Conservation (phyloP, 1,140 invertebrate genomes). For the Drosophila lowei region DNA sequence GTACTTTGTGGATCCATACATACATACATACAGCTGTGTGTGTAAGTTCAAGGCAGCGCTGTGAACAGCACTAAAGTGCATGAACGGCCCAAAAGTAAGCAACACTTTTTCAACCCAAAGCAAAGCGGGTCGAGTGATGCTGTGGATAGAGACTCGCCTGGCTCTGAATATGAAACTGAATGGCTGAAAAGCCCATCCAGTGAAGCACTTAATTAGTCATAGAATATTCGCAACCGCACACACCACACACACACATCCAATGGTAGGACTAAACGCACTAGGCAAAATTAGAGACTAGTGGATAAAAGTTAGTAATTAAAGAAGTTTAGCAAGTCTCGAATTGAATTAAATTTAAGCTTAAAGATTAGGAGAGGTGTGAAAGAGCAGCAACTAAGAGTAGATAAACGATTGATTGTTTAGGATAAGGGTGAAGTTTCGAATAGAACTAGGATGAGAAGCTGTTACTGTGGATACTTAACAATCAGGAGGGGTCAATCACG, state of each 20-base stretch:
- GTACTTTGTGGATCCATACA: background rate
- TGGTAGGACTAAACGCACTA: slow-evolving; percentile 1
- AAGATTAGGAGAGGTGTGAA: no score
- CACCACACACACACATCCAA: slow-evolving; percentile 25
- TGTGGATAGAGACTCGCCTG: no score
- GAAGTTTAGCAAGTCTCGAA: no score
- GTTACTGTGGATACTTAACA: no score
- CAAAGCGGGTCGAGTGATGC: slow-evolving; percentile 23
- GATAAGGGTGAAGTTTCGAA: no score
- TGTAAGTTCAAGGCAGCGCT: slow-evolving; percentile 26
- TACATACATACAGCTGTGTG: background rate
- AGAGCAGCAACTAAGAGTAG: no score
- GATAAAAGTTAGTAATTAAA: no score
- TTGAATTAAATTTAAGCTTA: no score
- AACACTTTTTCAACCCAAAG: slow-evolving; percentile 35
- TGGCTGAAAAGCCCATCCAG: slow-evolving; percentile 24
- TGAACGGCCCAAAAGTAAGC: slow-evolving; percentile 21
- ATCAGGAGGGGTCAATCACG: no score
- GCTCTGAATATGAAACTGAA: slow-evolving; percentile 1
- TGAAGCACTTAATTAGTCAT: slow-evolving; percentile 41
- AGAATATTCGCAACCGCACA: slow-evolving; percentile 28
- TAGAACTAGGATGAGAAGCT: no score
- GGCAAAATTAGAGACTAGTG: slow-evolving; percentile 17
- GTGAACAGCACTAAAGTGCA: slow-evolving; percentile 27
- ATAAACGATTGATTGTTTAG: no score